phyloP scores from a whole-genome alignment of 2,888 invertebrate species.

The Falcaria lacertinaria region DNA sequence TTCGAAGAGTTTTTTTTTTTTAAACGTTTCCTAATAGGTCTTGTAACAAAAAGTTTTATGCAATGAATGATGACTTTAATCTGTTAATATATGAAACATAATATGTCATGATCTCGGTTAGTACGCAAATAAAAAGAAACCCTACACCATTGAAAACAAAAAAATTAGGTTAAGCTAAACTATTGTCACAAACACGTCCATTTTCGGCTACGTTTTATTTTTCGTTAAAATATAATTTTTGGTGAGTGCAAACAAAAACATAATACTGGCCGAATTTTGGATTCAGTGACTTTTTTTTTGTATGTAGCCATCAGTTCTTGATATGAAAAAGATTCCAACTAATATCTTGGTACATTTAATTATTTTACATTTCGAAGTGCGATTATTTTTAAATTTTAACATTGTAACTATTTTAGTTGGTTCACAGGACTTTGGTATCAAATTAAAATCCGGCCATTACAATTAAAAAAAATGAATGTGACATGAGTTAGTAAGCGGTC shows the following conservation, averaged over 20 bases:
- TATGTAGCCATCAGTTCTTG: too few relatives aligned
- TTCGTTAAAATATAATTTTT: constrained; percentile 26
- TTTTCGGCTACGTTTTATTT: constrained; percentile 25
- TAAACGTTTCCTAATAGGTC: constrained; percentile 16
- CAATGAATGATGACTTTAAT: constrained; percentile 39
- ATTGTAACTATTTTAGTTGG: too few relatives aligned
- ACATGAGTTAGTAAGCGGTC: constrained; percentile 15
- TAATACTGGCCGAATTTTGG: constrained; percentile 9
- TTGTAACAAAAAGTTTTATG: constrained; percentile 38
- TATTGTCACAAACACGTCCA: constrained; percentile 34
- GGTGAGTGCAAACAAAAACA: constrained; percentile 31
- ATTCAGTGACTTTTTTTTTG: too few relatives aligned
- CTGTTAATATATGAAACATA: constrained; percentile 45
- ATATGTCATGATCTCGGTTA: constrained; percentile 32
- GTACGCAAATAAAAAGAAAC: constrained; percentile 23
- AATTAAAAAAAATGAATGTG: constrained; percentile 27
- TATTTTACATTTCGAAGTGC: too few relatives aligned
- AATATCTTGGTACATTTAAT: too few relatives aligned
- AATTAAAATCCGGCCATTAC: background rate
- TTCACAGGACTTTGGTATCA: too few relatives aligned
- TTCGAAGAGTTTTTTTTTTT: background rate
- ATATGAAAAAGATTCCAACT: too few relatives aligned
- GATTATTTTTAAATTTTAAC: too few relatives aligned
- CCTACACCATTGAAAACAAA: constrained; percentile 36
- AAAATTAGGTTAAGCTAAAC: constrained; percentile 13